A percentile compares a stretch with the other conserved stretches of the same genome.
phyloP scores from a whole-genome alignment of 2,113 vertebrate species.

The Onychorhynchus coronatus region DNA sequence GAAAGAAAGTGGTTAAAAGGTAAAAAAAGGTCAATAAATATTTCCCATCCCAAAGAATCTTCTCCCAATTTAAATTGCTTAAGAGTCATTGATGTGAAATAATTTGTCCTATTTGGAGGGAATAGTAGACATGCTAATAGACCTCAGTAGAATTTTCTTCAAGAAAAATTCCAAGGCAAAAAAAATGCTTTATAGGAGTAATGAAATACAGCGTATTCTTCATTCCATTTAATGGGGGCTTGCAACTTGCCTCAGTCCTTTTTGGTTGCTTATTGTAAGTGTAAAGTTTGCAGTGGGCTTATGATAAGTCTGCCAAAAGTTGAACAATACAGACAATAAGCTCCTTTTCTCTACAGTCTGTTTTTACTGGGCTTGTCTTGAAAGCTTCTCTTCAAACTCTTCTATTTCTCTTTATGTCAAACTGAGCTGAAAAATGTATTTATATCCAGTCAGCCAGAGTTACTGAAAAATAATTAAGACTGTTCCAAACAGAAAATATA shows the following conservation, averaged over 20 bases:
- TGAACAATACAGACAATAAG: constrained; percentile 40
- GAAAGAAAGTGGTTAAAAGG: background rate
- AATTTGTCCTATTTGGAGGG: background rate
- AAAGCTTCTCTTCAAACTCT: background rate
- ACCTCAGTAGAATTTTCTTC: background rate
- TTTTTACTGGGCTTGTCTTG: constrained; percentile 2
- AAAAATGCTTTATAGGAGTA: background rate
- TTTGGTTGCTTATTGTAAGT: background rate
- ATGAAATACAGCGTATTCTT: constrained; percentile 26
- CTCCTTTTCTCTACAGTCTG: constrained; percentile 15
- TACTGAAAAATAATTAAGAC: constrained; percentile 43
- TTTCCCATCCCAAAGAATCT: background rate
- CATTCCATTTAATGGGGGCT: constrained; percentile 17
- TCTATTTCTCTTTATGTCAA: background rate
- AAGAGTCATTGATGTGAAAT: background rate
- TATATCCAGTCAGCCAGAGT: constrained; percentile 11
- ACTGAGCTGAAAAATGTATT: background rate
- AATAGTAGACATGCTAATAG: background rate
- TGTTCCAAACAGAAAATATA: constrained; percentile 22
- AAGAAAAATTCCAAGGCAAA: background rate
- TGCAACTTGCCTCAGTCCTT: constrained; percentile 37
- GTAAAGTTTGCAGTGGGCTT: constrained; percentile 32
- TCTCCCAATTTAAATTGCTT: background rate
- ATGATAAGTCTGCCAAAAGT: constrained; percentile 41
- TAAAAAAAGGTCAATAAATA: background rate